These are phyloP conservation scores for Smittia aterrima DNA, from an alignment of 2,888 invertebrate genomes.

Conservation along the genomic window DNA sequence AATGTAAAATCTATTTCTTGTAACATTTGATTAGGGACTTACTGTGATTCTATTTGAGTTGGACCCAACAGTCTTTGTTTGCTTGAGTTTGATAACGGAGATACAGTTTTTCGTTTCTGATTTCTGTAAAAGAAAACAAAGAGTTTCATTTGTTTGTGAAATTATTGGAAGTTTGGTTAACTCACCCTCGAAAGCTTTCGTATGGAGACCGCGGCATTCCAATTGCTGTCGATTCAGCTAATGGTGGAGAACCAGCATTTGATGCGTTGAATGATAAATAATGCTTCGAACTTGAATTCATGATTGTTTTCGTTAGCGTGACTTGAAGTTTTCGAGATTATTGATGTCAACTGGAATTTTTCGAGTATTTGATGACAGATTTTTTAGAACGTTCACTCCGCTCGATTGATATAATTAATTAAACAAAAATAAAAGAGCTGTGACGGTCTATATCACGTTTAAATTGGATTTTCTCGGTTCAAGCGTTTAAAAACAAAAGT, in stretches of 20 bases:
- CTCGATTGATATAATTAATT: no score
- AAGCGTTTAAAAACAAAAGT: not conserved
- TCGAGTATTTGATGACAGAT: no score
- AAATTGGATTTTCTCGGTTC: no score
- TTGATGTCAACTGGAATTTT: not conserved
- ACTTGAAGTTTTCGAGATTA: not conserved
- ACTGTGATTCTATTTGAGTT: conserved; percentile 26
- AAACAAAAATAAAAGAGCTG: no score
- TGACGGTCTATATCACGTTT: no score
- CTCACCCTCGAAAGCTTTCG: not conserved
- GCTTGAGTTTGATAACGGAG: conserved; percentile 10
- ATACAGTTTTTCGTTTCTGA: conserved; percentile 21
- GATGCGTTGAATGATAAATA: not conserved
- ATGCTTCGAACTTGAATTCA: not conserved
- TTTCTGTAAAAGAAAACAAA: not conserved
- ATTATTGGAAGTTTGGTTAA: not conserved
- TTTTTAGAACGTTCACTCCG: no score
- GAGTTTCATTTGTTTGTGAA: not conserved
- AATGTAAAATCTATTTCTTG: not conserved
- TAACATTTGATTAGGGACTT: not conserved
- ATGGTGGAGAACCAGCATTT: not conserved
- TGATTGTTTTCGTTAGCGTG: not conserved
- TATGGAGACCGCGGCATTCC: not conserved
- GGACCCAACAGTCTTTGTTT: not conserved
- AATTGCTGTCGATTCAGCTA: conserved; percentile 31